phyloP scores from a whole-genome alignment of 2,888 invertebrate genomes.

The Ceriagrion tenellum region DNA sequence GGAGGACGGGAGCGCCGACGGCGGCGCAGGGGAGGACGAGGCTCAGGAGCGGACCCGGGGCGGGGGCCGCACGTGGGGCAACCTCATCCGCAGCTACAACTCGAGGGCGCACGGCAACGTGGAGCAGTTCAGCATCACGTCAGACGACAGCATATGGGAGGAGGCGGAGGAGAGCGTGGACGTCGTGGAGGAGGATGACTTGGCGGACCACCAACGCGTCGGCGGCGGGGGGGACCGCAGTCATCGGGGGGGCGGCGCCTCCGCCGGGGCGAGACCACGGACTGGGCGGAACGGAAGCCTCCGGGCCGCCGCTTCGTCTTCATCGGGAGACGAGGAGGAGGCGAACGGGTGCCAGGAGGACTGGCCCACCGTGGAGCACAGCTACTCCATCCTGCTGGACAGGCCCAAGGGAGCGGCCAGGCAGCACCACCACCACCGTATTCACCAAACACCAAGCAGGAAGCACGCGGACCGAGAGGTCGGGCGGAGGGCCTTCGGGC shows the following conservation, averaged over 20 bases:
- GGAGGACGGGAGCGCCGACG: neutral
- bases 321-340: slow-evolving; percentile 54
- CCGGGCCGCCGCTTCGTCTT: neutral
- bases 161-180: slow-evolving; percentile 78
- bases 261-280: no score
- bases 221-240: neutral
- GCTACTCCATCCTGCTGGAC: slow-evolving; percentile 73
- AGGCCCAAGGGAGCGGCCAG: neutral
- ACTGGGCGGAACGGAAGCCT: no score
- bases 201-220: neutral
- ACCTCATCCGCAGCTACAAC: slow-evolving; percentile 86
- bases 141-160: slow-evolving; percentile 89
- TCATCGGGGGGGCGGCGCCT: neutral
- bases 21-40: neutral
- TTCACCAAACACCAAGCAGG: neutral
- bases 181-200: slow-evolving; percentile 35
- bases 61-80: slow-evolving; percentile 85
- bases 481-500: neutral
- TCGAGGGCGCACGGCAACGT: slow-evolving; percentile 88
- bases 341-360: slow-evolving; percentile 49
- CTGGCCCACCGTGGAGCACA: slow-evolving; percentile 74
- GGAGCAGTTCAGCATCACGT: slow-evolving; percentile 89
- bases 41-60: neutral
- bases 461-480: neutral
- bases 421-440: slow-evolving; percentile 17